Evolutionary conservation across 37 sponge, comb jelly and placozoan genomes (phyloP).

Genomic region (Aphrocallistes beatrix): DNA sequence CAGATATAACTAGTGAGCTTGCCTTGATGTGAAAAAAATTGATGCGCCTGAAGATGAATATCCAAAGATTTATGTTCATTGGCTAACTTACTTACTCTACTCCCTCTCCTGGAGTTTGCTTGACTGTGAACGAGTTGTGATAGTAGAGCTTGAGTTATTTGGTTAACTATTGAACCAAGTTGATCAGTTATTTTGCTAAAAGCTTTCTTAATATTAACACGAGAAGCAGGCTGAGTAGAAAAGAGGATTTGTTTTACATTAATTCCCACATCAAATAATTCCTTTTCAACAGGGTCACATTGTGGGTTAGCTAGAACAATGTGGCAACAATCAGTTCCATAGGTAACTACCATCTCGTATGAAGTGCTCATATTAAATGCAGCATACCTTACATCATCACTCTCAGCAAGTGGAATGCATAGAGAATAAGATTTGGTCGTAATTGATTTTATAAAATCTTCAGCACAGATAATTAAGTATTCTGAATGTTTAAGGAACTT

Average conservation of each 20-base stretch:
- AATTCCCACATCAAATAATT: background rate
- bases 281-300: background rate
- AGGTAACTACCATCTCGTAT: background rate
- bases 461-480: background rate
- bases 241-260: background rate
- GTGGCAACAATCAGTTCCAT: background rate
- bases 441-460: background rate
- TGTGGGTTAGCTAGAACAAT: background rate
- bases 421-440: background rate
- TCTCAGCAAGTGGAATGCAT: background rate
- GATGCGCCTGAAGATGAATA: conserved; percentile 3
- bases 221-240: background rate
- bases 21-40: background rate
- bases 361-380: background rate
- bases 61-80: background rate
- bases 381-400: background rate
- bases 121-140: background rate
- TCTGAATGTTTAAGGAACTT: background rate
- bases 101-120: background rate
- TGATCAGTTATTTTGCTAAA: background rate
- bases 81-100: background rate
- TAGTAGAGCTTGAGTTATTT: background rate
- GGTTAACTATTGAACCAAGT: background rate
- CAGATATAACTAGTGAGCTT: background rate
- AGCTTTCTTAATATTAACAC: background rate